Evolutionary conservation across 2,113 vertebrate genomes (phyloP).

Genomic region (Ascaphus truei): DNA sequence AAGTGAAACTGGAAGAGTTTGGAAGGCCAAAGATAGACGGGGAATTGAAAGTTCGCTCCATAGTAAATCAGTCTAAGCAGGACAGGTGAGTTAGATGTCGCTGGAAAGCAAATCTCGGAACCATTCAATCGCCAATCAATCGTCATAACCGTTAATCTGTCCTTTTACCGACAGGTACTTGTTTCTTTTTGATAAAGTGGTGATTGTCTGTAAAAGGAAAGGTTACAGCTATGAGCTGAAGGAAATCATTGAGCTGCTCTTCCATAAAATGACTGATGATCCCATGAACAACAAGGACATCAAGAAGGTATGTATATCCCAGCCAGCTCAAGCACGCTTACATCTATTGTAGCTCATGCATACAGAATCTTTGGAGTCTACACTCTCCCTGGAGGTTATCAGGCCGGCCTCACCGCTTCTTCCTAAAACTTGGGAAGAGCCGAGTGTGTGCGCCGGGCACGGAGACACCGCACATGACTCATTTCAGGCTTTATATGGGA

Average conservation of each 20-base stretch:
- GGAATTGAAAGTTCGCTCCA: slow-evolving; percentile 91
- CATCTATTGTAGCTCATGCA: too few relatives aligned
- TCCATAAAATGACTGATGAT: slow-evolving; percentile 92
- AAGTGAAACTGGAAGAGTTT: slow-evolving; percentile 90
- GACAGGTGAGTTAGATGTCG: slow-evolving; percentile 88
- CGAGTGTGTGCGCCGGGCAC: too few relatives aligned
- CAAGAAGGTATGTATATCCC: slow-evolving; percentile 77
- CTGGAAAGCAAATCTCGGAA: too few relatives aligned
- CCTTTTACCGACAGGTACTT: slow-evolving; percentile 79
- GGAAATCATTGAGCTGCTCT: slow-evolving; percentile 90
- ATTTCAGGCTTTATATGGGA: too few relatives aligned
- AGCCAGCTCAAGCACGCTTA: not conserved
- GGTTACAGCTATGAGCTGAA: slow-evolving; percentile 94
- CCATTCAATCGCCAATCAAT: too few relatives aligned
- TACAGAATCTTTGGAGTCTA: too few relatives aligned
- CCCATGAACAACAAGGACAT: slow-evolving; percentile 93
- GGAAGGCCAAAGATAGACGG: slow-evolving; percentile 95
- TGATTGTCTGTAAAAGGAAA: slow-evolving; percentile 93
- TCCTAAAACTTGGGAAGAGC: too few relatives aligned
- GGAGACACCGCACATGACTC: too few relatives aligned
- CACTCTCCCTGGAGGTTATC: too few relatives aligned
- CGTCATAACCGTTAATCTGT: too few relatives aligned
- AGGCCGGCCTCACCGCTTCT: too few relatives aligned
- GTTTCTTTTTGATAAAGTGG: slow-evolving; percentile 97
- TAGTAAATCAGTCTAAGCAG: slow-evolving; percentile 91